These are phyloP conservation scores for Cynodonichthys magdalenae DNA, from an alignment of 2,797 vertebrate genomes.

Conservation along the genomic window DNA sequence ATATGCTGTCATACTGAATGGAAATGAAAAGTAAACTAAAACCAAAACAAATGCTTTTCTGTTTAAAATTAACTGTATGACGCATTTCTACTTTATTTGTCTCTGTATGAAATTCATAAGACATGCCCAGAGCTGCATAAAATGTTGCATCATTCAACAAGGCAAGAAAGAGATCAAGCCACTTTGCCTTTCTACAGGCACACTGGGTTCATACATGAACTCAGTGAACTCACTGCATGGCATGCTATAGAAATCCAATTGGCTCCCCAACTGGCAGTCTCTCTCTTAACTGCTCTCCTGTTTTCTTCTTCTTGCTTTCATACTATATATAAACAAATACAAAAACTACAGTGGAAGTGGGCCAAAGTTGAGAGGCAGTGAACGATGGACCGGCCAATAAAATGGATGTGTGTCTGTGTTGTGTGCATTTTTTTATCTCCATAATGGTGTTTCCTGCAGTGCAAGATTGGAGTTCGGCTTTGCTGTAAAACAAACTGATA, in stretches of 20 bases:
- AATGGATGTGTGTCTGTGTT: conserved; percentile 31
- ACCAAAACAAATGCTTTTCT: background rate
- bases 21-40: background rate
- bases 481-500: conserved; percentile 40
- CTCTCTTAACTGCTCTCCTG: conserved; percentile 46
- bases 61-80: too few relatives aligned
- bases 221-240: conserved; percentile 60
- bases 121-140: conserved; percentile 58
- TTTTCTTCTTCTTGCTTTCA: conserved; percentile 55
- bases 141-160: conserved; percentile 55
- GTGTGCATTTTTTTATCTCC: conserved; percentile 14
- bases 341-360: conserved; percentile 62
- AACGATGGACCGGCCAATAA: conserved; percentile 60
- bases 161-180: conserved; percentile 48
- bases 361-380: conserved; percentile 73
- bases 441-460: conserved; percentile 47
- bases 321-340: conserved; percentile 58
- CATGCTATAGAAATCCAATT: conserved; percentile 61
- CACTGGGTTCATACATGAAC: conserved; percentile 62
- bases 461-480: conserved; percentile 50
- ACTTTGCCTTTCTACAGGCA: conserved; percentile 52
- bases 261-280: conserved; percentile 54
- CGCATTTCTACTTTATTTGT: conserved; percentile 12
- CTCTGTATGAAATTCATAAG: conserved; percentile 34
- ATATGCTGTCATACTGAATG: background rate